These are phyloP conservation scores for Entomyzon cyanotis DNA, from an alignment of 2,113 vertebrate genomes.

Conservation along the genomic window DNA sequence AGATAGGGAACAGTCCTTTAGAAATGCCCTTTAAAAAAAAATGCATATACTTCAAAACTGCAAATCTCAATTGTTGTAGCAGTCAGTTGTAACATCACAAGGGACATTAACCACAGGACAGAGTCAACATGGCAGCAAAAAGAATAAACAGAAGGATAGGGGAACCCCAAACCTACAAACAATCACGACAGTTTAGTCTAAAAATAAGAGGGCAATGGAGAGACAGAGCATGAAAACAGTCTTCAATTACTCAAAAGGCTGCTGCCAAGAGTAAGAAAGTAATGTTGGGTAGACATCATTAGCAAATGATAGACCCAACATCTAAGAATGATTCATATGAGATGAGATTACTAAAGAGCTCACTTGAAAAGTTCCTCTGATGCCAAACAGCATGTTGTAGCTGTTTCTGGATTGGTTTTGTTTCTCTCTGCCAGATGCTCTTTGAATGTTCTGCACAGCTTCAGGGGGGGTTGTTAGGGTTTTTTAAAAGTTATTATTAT, in stretches of 20 bases:
- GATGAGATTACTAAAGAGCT: neutral
- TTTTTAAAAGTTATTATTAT: neutral
- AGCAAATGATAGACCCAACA: neutral
- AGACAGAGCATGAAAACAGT: neutral
- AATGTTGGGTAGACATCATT: neutral
- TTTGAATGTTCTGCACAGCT: neutral
- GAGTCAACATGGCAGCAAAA: neutral
- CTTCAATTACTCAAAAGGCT: neutral
- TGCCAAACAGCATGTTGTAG: neutral
- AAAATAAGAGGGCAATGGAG: neutral
- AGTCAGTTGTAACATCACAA: neutral
- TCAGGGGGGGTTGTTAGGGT: neutral
- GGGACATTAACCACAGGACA: neutral
- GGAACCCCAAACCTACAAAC: neutral
- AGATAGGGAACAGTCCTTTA: neutral
- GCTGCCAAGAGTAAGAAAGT: neutral
- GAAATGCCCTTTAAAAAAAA: neutral
- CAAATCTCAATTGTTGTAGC: neutral
- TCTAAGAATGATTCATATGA: neutral
- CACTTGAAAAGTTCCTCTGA: neutral
- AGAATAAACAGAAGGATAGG: neutral
- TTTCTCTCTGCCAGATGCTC: neutral
- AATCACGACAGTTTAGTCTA: neutral
- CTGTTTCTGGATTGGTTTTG: neutral
- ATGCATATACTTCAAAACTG: neutral